These are phyloP conservation scores for Stegastes partitus DNA, from an alignment of 2,113 vertebrate genomes.

Conservation along the genomic window DNA sequence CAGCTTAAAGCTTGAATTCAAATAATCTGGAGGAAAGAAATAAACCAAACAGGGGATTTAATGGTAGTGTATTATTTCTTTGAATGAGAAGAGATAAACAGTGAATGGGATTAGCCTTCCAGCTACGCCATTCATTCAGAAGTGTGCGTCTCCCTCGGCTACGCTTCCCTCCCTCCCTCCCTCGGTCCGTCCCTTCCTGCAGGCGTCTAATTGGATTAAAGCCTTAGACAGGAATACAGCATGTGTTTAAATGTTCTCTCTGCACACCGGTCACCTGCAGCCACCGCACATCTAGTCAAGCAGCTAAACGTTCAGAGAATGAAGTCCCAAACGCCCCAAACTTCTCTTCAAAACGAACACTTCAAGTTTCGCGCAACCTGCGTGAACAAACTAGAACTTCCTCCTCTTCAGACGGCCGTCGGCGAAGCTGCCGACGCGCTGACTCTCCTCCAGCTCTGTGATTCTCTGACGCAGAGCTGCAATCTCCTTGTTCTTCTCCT, in stretches of 20 bases:
- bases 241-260: constrained; percentile 33
- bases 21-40: not conserved
- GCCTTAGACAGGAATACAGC: constrained; percentile 31
- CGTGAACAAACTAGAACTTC: constrained; percentile 32
- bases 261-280: constrained; percentile 33
- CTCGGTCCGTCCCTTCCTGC: not conserved
- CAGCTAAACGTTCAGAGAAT: too few species aligned
- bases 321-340: too few species aligned
- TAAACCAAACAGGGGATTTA: not conserved
- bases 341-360: too few species aligned
- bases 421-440: not conserved
- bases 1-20: not conserved
- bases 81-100: constrained; percentile 30
- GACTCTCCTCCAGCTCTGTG: constrained; percentile 72
- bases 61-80: not conserved
- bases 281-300: too few species aligned
- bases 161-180: not conserved
- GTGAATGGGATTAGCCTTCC: constrained; percentile 18
- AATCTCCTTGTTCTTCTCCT: constrained; percentile 78
- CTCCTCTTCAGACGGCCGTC: constrained; percentile 59
- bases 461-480: constrained; percentile 70
- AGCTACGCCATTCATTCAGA: constrained; percentile 14
- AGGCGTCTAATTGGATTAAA: constrained; percentile 71
- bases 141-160: not conserved
- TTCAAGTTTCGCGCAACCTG: not conserved